phyloP scores from a whole-genome alignment of 2,888 invertebrate genomes.

The Apotomis turbidana region DNA sequence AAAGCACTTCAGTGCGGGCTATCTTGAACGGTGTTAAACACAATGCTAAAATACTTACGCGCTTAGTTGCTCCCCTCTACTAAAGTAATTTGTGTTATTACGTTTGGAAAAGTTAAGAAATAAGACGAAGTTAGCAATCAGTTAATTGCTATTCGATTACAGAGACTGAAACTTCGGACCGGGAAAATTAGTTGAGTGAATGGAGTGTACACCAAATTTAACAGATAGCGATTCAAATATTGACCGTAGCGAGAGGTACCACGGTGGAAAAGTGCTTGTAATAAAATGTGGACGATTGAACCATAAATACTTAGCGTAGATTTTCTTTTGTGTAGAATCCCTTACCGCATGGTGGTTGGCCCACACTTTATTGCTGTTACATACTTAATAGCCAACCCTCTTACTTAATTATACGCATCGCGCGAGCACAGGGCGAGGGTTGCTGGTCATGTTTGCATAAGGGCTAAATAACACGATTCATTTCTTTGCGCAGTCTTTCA shows the following conservation, averaged over 20 bases:
- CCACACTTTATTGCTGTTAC: conserved; percentile 75
- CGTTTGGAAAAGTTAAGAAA: conserved; percentile 38
- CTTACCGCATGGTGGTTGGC: conserved; percentile 61
- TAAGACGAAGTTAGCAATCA: conserved; percentile 51
- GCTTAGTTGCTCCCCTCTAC: conserved; percentile 31
- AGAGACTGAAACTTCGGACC: conserved; percentile 43
- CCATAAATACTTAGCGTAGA: conserved; percentile 58
- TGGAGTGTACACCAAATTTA: conserved; percentile 33
- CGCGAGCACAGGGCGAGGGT: conserved; percentile 53
- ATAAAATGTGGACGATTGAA: neutral
- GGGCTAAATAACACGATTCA: conserved; percentile 69
- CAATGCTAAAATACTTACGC: conserved; percentile 29
- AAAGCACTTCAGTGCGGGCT: conserved; percentile 28
- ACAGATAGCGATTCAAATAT: conserved; percentile 25
- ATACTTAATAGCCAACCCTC: conserved; percentile 77
- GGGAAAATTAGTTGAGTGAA: conserved; percentile 39
- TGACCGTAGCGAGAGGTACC: neutral
- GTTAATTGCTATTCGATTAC: conserved; percentile 51
- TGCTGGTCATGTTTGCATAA: conserved; percentile 65
- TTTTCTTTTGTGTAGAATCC: conserved; percentile 65
- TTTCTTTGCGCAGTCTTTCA: conserved; percentile 59
- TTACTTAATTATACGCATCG: conserved; percentile 80
- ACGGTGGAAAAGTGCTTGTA: neutral
- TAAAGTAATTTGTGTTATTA: conserved; percentile 39
- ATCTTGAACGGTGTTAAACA: conserved; percentile 25